phyloP scores from a whole-genome alignment of 2,113 vertebrate species.

The Junco hyemalis region DNA sequence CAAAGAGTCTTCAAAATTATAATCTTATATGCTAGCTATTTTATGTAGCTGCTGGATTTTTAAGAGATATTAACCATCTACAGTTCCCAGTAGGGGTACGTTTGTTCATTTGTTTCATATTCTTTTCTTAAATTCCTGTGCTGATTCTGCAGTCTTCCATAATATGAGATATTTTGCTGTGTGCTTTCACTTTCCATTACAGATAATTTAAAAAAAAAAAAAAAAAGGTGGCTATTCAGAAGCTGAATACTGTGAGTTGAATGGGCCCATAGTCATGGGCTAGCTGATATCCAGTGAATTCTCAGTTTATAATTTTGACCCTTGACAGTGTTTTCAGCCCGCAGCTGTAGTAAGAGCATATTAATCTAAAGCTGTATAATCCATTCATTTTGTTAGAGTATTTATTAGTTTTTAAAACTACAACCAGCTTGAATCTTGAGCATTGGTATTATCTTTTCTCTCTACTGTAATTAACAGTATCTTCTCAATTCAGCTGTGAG shows the following conservation, averaged over 20 bases:
- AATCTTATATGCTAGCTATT: neutral
- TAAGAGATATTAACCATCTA: neutral
- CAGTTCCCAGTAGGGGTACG: neutral
- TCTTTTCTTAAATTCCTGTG: neutral
- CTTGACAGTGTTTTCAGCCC: neutral
- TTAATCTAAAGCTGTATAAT: neutral
- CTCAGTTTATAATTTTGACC: neutral
- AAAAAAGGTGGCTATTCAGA: neutral
- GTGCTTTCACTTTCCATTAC: neutral
- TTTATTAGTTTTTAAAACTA: neutral
- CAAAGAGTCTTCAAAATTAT: neutral
- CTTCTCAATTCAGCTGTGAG: neutral
- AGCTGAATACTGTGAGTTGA: neutral
- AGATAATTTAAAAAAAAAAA: neutral
- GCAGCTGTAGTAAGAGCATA: neutral
- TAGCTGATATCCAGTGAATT: neutral
- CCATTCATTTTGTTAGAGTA: neutral
- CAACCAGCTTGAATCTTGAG: neutral
- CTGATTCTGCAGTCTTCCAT: neutral
- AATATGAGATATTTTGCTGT: neutral
- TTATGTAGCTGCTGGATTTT: neutral
- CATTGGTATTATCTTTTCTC: neutral
- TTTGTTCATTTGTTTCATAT: neutral
- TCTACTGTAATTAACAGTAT: neutral
- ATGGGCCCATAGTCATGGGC: neutral